Conservation (phyloP, 2,113 vertebrate species). For the Sclerurus mexicanus region DNA sequence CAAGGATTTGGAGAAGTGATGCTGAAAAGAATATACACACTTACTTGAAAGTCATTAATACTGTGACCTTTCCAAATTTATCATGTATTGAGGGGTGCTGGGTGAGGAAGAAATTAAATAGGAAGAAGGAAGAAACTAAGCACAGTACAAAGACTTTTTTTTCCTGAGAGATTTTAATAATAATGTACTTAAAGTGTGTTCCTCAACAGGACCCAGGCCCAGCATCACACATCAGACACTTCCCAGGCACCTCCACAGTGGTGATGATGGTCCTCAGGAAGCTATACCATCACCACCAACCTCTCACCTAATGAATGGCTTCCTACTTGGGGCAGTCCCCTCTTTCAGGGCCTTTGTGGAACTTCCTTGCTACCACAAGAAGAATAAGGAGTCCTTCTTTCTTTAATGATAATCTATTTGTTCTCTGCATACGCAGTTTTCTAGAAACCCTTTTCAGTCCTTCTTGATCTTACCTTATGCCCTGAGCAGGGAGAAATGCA, state of each 20-base stretch:
- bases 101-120: not conserved
- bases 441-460: not conserved
- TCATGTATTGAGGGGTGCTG: not conserved
- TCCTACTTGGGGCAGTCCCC: rapidly evolving
- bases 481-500: not conserved
- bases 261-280: rapidly evolving
- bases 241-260: not conserved
- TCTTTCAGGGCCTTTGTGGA: not conserved
- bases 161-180: not conserved
- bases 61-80: not conserved
- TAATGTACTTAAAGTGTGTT: not conserved
- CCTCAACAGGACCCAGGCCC: not conserved
- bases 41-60: not conserved
- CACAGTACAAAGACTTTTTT: not conserved
- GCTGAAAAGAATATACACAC: not conserved
- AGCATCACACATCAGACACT: not conserved
- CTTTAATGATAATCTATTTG: not conserved
- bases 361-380: not conserved
- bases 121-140: not conserved
- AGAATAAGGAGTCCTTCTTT: not conserved
- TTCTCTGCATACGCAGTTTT: not conserved
- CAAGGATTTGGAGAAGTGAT: not conserved
- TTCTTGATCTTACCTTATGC: not conserved
- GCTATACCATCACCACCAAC: no score
- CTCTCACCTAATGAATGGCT: not conserved